Evolutionary conservation across 2,113 vertebrate species (phyloP), one percentile per base, ranked within the genome.

Genomic region (Phoxinus phoxinus): DNA sequence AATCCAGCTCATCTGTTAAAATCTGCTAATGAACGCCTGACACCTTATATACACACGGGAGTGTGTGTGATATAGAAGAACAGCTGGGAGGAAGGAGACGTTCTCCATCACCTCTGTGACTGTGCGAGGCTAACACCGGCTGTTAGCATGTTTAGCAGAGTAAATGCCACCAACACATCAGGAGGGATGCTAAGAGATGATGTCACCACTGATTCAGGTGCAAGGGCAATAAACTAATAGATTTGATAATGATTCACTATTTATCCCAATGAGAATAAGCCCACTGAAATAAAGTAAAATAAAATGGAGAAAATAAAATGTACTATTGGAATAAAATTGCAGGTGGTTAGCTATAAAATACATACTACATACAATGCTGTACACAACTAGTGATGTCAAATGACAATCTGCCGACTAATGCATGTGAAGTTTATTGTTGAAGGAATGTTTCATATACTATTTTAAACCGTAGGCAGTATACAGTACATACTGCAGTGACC

Each of bases 1-100:
- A 81, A 81, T 65, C 15, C 37, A 65, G 37, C 78, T 81, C 8
- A 44, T 81, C 78, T 30, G 46, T 46, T 65, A 81, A 81, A 65
- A 81, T 15, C 58, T 81, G 78, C 58, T 81, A 81, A 79, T 44
- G 77, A 79, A 81, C n/a, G 1, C 10, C 15, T 46, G 58, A 13
- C 58, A 46, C 58, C 11, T 44, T 12, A 27, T 6, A 19, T 10
- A 46, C 58, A 63, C n/a, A 44, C 8, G 9, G 6, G n/a, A 79
- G 35, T 27, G 58, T 6, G 56, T 44, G 11, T 10, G 77, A 63
- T 27, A 35, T 27, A 25, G n/a, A 41, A 11, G 25, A 65, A 76
- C 53, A 84, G 37, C 46, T 51, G 58, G 46, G 25, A 46, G 21
- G 15, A 25, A 19, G 37, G 15, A 65, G 73, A 77, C 37, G 25